Evolutionary conservation across 2,113 vertebrate genomes (phyloP).

Genomic region (Phrynosoma blainvillii): DNA sequence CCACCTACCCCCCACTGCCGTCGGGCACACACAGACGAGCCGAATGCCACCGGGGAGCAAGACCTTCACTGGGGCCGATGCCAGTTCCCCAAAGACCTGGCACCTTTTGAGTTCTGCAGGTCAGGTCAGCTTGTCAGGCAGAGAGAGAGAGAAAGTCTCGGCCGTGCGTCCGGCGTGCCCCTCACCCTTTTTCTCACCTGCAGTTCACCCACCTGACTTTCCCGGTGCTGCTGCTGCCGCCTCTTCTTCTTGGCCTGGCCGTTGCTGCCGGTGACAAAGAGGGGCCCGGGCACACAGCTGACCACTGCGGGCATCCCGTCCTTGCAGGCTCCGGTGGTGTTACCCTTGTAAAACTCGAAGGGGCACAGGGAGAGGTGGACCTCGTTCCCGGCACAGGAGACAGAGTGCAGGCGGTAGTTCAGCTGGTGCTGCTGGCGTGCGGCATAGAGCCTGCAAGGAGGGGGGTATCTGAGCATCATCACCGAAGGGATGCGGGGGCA

Average conservation of each 20-base stretch:
- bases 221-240: constrained; percentile 58
- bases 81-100: too few relatives aligned
- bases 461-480: background rate
- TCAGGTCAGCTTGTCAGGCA: too few relatives aligned
- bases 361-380: constrained; percentile 91
- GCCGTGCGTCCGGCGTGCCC: too few relatives aligned
- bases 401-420: constrained; percentile 85
- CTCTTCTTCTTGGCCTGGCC: constrained; percentile 82
- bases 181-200: rapidly evolving
- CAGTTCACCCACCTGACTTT: constrained; percentile 71
- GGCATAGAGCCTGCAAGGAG: constrained; percentile 80
- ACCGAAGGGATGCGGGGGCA: background rate
- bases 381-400: constrained; percentile 88
- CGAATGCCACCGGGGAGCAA: too few relatives aligned
- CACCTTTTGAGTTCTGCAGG: too few relatives aligned
- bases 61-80: too few relatives aligned
- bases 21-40: too few relatives aligned
- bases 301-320: constrained; percentile 84
- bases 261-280: constrained; percentile 67
- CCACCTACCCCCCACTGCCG: too few relatives aligned
- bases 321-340: constrained; percentile 76
- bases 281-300: constrained; percentile 88
- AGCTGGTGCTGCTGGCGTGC: constrained; percentile 81
- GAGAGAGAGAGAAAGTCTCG: too few relatives aligned
- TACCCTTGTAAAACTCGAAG: constrained; percentile 85